These are phyloP conservation scores for Steinernema hermaphroditum DNA, from an alignment of 2,888 invertebrate species.

Conservation along the genomic window DNA sequence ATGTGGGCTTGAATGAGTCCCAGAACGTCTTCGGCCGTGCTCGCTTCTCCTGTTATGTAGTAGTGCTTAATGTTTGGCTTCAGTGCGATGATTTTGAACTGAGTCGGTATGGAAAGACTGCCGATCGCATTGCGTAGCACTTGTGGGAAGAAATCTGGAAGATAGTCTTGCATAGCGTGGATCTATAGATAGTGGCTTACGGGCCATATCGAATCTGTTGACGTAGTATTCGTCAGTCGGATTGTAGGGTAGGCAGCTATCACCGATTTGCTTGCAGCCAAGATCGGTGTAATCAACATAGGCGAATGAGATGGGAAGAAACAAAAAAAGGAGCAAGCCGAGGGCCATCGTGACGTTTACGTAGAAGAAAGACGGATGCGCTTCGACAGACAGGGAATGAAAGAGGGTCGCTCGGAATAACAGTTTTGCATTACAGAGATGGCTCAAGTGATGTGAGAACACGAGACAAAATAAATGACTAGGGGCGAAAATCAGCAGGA, in stretches of 20 bases:
- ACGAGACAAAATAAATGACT: no score
- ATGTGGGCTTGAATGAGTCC: background rate
- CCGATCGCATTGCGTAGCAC: background rate
- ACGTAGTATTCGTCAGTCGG: background rate
- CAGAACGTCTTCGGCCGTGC: background rate
- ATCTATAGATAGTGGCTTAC: background rate
- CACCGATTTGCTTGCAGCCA: background rate
- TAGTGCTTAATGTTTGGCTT: background rate
- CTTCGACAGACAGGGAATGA: no score
- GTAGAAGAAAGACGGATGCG: no score
- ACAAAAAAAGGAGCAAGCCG: background rate
- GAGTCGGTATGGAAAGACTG: background rate
- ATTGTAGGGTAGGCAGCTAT: background rate
- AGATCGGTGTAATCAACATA: constrained; percentile 1
- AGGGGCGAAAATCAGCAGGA: no score
- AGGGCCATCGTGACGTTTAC: no score
- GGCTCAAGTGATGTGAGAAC: no score
- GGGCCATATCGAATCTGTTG: constrained; percentile 1
- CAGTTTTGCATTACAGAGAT: no score
- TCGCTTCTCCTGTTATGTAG: background rate
- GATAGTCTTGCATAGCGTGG: no score
- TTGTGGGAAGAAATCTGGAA: background rate
- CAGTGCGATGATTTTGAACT: background rate
- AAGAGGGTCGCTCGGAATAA: no score
- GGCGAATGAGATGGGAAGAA: background rate